phyloP scores from a whole-genome alignment of 1,140 invertebrate species.

The Drosophila mayri region DNA sequence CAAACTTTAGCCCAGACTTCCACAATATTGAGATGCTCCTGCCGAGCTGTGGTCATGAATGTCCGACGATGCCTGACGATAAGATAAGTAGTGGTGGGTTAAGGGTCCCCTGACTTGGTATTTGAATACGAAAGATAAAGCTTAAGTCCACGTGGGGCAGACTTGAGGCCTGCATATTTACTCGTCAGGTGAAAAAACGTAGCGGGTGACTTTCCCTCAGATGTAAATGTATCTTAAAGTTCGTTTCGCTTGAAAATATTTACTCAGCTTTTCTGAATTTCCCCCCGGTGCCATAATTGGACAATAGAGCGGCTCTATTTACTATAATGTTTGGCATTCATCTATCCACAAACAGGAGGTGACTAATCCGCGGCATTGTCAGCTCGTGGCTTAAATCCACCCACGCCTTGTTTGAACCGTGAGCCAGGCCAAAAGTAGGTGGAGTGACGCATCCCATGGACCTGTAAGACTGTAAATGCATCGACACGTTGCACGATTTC shows the following conservation, averaged over 20 bases:
- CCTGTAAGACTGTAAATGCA: constrained; percentile 37
- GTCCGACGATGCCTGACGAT: constrained; percentile 5
- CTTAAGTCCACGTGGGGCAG: background rate
- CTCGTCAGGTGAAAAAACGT: background rate
- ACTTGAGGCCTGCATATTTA: background rate
- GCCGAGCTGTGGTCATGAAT: constrained; percentile 14
- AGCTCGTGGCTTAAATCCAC: background rate
- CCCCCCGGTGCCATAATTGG: background rate
- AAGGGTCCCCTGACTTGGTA: background rate
- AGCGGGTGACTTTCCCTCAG: background rate
- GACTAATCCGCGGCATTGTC: constrained; percentile 49
- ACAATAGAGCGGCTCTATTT: constrained; percentile 35
- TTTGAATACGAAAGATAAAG: background rate
- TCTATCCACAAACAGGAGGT: constrained; percentile 7
- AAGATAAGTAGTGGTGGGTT: constrained; percentile 13
- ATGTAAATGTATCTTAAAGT: background rate
- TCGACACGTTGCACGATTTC: constrained; percentile 49
- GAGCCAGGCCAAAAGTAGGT: constrained; percentile 2
- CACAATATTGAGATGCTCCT: constrained; percentile 28
- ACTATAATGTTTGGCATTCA: constrained; percentile 18
- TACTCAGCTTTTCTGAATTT: constrained; percentile 30
- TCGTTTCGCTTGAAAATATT: constrained; percentile 41
- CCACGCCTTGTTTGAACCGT: constrained; percentile 15
- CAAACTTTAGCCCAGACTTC: constrained; percentile 22
- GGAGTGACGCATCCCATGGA: constrained; percentile 17